These are phyloP conservation scores for Bacillus rossius DNA, from an alignment of 1,140 invertebrate species.

Conservation along the genomic window DNA sequence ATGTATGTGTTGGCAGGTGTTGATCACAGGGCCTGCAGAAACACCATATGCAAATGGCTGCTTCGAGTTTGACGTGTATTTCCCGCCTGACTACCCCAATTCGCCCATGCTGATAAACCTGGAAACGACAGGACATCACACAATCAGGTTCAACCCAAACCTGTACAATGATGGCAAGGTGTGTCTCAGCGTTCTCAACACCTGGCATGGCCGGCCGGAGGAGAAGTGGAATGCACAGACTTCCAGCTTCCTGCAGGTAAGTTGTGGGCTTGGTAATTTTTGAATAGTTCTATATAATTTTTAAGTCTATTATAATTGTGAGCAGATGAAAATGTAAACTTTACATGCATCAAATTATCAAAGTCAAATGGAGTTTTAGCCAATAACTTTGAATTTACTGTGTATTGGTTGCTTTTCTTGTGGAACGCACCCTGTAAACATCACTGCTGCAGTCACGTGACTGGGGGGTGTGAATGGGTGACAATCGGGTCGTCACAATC, in stretches of 20 bases:
- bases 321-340: no score
- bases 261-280: not conserved
- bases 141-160: slow-evolving; percentile 95
- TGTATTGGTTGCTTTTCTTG: no score
- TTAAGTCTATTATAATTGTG: no score
- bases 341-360: no score
- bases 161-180: slow-evolving; percentile 97
- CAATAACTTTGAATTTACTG: no score
- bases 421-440: no score
- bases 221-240: slow-evolving; percentile 98
- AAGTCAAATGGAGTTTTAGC: no score
- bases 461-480: no score
- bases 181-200: slow-evolving; percentile 92
- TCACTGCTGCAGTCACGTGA: no score
- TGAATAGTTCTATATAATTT: no score
- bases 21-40: slow-evolving; percentile 87
- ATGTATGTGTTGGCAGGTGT: slow-evolving; percentile 53
- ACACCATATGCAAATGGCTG: slow-evolving; percentile 88
- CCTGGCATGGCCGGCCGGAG: slow-evolving; percentile 97
- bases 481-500: no score
- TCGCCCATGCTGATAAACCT: slow-evolving; percentile 80
- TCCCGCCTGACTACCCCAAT: slow-evolving; percentile 81
- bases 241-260: slow-evolving; percentile 89
- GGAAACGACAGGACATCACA: slow-evolving; percentile 90
- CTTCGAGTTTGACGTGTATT: slow-evolving; percentile 89